Base-by-base conservation (phyloP, 2,113 vertebrate genomes). In the Pandion haliaetus region DNA sequence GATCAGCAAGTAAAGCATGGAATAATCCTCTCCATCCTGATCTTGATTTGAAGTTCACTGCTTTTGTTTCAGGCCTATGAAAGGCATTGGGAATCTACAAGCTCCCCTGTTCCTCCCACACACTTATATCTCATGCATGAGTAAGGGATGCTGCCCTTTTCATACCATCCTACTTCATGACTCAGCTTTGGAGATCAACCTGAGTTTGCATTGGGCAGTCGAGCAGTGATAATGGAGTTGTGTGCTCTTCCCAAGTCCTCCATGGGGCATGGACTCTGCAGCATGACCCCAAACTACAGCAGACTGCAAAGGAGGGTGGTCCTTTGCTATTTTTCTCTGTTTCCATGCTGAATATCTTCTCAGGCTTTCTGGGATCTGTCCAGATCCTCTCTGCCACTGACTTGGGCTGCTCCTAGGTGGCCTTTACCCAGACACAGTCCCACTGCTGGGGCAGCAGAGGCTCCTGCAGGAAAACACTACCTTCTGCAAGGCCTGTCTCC, bases 241-340 rank as follows among this genome's bases (percentile, higher is more conserved):
- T 11, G 32, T 10, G 36, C 38, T 47, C 32, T 77, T 52, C 67
- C 47, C 74, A 57, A 49, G 59, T 14, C 10, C 20, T 74, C 32
- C 14, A 4, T 0, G 17, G 25, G 4, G 5, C 17, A 6, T 2
- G 49, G 9, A 9, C 13, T n/a, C 17, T 65, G 49, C 38, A 80
- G 20, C 40, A n/a, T 0, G 26, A 42, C 67, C 49, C 40, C 31
- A 83, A 3, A 57, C 6, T 34, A 7, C 26, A 52, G 66, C 62
- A 72, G 26, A 50, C 14, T 77, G 12, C 10, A 32, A 50, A 74
- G 14, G 32, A 73, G 45, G 21, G 29, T 44, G 45, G 3, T 16
- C 40, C 49, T 55, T 38, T 62, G 15, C 19, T 71, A 0, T 38
- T 69, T 67, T 32, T 14, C 42, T 21, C n/a, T 83, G 10, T 15